phyloP scores from a whole-genome alignment of 2,797 vertebrate species.

The Acestrorhynchus altus region DNA sequence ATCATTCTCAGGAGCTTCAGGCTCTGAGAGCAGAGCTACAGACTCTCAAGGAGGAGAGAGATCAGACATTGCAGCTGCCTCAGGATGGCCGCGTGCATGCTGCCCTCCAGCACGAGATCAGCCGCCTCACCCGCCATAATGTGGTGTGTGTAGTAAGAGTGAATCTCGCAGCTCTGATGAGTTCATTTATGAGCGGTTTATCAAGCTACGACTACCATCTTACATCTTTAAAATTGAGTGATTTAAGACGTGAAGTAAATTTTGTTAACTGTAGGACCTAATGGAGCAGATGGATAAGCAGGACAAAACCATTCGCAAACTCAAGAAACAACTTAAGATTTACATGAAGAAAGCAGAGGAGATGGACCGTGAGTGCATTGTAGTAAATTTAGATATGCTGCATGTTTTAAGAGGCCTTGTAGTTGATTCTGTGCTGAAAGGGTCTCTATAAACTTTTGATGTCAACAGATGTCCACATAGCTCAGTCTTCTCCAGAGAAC shows the following conservation, averaged over 20 bases:
- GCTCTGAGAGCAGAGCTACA: constrained; percentile 85
- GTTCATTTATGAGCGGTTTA: not conserved
- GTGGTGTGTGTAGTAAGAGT: constrained; percentile 75
- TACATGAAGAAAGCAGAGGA: constrained; percentile 91
- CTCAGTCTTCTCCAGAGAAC: constrained; percentile 81
- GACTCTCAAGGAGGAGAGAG: constrained; percentile 86
- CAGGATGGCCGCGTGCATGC: constrained; percentile 89
- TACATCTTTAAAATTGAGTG: not conserved
- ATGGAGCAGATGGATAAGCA: constrained; percentile 93
- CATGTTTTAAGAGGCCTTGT: not conserved
- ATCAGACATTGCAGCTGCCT: constrained; percentile 86
- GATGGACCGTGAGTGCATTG: constrained; percentile 82
- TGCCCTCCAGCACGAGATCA: constrained; percentile 91
- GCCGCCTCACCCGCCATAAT: constrained; percentile 90
- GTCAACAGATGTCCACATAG: constrained; percentile 73
- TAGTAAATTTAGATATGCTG: not conserved
- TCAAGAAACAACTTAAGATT: constrained; percentile 92
- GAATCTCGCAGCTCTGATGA: not conserved
- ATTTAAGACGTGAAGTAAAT: not conserved
- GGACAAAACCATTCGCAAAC: constrained; percentile 90
- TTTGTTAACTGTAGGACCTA: constrained; percentile 80
- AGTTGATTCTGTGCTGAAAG: not conserved
- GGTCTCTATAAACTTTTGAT: not conserved
- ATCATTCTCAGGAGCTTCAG: constrained; percentile 80
- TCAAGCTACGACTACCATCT: not conserved